phyloP scores from a whole-genome alignment of 92 coral and sea anemone genomes.

The Plumapathes pennacea region DNA sequence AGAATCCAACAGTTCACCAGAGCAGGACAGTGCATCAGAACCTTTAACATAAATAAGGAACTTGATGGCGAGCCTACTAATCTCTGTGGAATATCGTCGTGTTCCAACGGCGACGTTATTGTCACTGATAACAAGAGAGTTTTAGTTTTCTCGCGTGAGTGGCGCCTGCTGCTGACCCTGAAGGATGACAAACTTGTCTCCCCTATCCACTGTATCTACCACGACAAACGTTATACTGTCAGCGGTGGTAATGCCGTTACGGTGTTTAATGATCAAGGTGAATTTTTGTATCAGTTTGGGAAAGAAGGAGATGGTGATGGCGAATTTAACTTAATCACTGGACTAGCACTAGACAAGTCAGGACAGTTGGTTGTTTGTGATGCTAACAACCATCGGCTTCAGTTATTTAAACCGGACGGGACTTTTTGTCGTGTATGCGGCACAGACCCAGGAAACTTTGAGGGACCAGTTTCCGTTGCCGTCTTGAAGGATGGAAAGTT shows the following conservation, averaged over 20 bases:
- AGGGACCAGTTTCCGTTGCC: neutral
- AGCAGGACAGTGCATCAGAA: neutral
- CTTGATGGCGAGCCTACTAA: conserved; percentile 1
- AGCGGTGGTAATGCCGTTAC: neutral
- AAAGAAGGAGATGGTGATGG: conserved; percentile 3
- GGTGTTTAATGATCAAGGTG: neutral
- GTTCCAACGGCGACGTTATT: conserved; percentile 4
- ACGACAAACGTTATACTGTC: neutral
- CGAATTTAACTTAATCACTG: neutral
- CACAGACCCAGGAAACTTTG: neutral
- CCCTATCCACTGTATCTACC: conserved; percentile 6
- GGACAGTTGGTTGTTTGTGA: conserved; percentile 18
- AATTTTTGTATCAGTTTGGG: conserved; percentile 1
- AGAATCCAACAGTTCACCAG: conserved; percentile 2
- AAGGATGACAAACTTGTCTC: neutral
- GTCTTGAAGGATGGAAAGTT: conserved; percentile 1
- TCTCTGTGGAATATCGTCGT: neutral
- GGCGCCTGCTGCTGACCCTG: neutral
- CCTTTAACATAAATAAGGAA: neutral
- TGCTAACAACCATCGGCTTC: neutral
- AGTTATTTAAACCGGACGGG: conserved; percentile 4
- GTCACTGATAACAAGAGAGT: conserved; percentile 11
- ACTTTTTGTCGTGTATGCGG: neutral
- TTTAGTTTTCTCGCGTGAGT: neutral
- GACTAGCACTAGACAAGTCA: conserved; percentile 9